Evolutionary conservation across 1,140 invertebrate genomes (phyloP).

Genomic region (Subanguina moxae): DNA sequence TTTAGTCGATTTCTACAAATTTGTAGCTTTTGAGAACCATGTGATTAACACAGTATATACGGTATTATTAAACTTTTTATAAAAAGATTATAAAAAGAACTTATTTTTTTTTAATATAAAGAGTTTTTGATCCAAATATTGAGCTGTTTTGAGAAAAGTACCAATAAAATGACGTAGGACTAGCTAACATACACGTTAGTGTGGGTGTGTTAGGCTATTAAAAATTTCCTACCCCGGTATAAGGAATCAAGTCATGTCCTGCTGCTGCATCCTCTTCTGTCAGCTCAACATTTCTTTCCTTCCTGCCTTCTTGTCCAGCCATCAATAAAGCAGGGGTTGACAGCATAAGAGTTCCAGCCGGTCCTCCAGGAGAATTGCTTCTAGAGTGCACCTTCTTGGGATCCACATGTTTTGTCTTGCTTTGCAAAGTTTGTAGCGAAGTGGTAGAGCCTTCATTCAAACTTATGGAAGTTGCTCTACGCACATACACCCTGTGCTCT

Average conservation of each 20-base stretch:
- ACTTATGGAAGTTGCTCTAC: slow-evolving; percentile 11
- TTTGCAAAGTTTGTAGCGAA: not conserved
- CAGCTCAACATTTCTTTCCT: not conserved
- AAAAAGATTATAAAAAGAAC: no score
- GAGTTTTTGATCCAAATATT: no score
- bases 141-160: no score
- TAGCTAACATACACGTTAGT: no score
- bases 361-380: not conserved
- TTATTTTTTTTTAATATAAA: no score
- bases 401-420: not conserved
- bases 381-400: not conserved
- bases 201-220: no score
- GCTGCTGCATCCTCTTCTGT: slow-evolving; percentile 28
- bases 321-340: not conserved
- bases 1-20: no score
- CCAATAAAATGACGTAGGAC: no score
- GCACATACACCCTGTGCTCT: slow-evolving; percentile 26
- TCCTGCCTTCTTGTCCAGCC: not conserved
- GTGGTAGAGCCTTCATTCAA: not conserved
- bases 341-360: not conserved
- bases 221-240: slow-evolving; percentile 42
- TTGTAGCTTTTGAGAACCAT: no score
- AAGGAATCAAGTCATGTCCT: slow-evolving; percentile 56
- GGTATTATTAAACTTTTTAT: no score
- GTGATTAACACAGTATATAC: no score